Evolutionary conservation across 2,797 vertebrate genomes (phyloP).

Genomic region (Oreochromis grahami): DNA sequence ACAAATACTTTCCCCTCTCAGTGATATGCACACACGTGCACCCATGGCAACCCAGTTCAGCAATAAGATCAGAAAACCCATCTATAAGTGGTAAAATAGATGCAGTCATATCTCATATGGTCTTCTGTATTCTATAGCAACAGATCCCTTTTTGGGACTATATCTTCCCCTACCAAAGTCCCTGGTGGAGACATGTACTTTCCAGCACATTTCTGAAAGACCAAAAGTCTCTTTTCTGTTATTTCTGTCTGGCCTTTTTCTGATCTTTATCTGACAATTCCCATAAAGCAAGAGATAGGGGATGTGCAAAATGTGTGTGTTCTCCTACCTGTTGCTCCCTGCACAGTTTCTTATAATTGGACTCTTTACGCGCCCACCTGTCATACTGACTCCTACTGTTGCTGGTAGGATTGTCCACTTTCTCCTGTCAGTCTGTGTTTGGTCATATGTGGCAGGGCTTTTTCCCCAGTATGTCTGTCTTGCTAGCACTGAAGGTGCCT

Average conservation of each 20-base stretch:
- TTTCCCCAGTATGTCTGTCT: constrained; percentile 14
- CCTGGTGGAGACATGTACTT: not conserved
- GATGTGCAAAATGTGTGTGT: constrained; percentile 11
- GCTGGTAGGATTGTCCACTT: constrained; percentile 20
- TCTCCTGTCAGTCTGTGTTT: constrained; percentile 35
- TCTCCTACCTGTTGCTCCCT: constrained; percentile 9
- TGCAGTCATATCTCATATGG: not conserved
- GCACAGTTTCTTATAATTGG: constrained; percentile 38
- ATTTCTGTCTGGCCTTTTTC: constrained; percentile 1
- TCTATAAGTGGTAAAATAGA: not conserved
- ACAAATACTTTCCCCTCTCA: not conserved
- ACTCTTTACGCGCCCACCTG: constrained; percentile 27
- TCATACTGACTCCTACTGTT: constrained; percentile 15
- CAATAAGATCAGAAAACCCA: not conserved
- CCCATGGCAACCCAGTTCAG: not conserved
- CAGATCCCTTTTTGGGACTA: constrained; percentile 2
- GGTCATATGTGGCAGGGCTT: not conserved
- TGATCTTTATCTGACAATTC: constrained; percentile 36
- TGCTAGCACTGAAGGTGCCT: constrained; percentile 14
- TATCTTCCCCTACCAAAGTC: not conserved
- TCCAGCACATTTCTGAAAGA: constrained; percentile 2
- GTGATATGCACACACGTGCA: not conserved
- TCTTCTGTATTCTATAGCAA: not conserved
- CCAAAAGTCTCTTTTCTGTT: not conserved
- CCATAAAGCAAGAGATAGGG: constrained; percentile 1